These are phyloP conservation scores for Siniperca chuatsi DNA, from an alignment of 2,113 vertebrate genomes.

Conservation along the genomic window DNA sequence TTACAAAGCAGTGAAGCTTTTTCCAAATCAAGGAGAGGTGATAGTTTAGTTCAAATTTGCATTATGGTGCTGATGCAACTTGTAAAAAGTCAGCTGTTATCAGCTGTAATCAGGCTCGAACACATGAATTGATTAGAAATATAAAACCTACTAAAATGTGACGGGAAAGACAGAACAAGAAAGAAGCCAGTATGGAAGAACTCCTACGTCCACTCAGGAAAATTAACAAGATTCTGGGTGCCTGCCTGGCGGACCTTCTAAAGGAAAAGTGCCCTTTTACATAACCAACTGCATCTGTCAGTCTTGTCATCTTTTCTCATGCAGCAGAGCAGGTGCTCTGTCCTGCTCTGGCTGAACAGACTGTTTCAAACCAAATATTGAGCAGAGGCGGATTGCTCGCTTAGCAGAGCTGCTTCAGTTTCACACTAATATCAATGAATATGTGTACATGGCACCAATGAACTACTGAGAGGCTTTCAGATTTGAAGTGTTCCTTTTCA, in stretches of 20 bases:
- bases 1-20: not conserved
- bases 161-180: not conserved
- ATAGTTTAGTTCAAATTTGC: not conserved
- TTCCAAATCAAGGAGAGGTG: not conserved
- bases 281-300: not conserved
- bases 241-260: not conserved
- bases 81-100: constrained; percentile 28
- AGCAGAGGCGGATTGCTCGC: not conserved
- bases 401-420: constrained; percentile 9
- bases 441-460: not conserved
- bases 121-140: constrained; percentile 7
- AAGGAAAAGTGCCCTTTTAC: not conserved
- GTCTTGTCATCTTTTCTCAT: not conserved
- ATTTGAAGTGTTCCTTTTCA: constrained; percentile 1
- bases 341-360: constrained; percentile 1
- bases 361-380: constrained; percentile 18
- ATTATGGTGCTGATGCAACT: not conserved
- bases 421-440: not conserved
- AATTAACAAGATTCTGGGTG: not conserved
- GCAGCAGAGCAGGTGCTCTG: not conserved
- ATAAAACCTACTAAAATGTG: not conserved
- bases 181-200: not conserved
- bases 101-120: not conserved
- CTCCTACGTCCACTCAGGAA: not conserved
- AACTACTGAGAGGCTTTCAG: not conserved